phyloP scores from a whole-genome alignment of 1,140 invertebrate species.

The Panonychus citri region DNA sequence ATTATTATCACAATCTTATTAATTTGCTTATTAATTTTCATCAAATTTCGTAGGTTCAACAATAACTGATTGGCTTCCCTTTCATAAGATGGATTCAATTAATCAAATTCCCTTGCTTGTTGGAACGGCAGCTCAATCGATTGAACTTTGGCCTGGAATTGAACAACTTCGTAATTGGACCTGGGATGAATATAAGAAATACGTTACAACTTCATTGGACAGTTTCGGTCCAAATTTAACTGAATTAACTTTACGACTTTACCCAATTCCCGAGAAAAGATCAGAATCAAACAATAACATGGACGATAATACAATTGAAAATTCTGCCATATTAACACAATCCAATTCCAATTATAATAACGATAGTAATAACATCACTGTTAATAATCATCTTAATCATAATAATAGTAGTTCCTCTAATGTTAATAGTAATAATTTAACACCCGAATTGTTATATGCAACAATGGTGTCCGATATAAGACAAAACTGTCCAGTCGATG shows the following conservation, averaged over 20 bases:
- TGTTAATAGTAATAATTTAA: background rate
- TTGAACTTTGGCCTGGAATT: conserved; percentile 15
- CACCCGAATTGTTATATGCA: conserved; percentile 11
- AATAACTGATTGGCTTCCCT: background rate
- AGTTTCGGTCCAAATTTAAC: conserved; percentile 12
- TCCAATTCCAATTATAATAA: background rate
- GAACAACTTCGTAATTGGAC: conserved; percentile 12
- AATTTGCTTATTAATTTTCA: background rate
- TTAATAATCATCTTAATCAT: background rate
- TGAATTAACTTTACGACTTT: conserved; percentile 10
- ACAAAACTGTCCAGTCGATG: conserved; percentile 14
- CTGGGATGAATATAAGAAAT: conserved; percentile 14
- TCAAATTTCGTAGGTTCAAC: background rate
- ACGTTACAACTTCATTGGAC: conserved; percentile 14
- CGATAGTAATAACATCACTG: background rate
- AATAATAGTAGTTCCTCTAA: background rate
- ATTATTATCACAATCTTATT: too few species aligned
- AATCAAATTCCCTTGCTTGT: conserved; percentile 1
- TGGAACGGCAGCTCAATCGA: conserved; percentile 12
- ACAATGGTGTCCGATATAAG: conserved; percentile 15
- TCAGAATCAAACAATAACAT: background rate
- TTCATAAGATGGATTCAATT: background rate
- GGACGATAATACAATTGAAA: background rate
- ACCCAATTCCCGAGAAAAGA: background rate
- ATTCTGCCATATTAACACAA: background rate